Evolutionary conservation across 2,888 invertebrate genomes (phyloP), one percentile per base, ranked within the genome.

Genomic region (Drosophila paracracens): DNA sequence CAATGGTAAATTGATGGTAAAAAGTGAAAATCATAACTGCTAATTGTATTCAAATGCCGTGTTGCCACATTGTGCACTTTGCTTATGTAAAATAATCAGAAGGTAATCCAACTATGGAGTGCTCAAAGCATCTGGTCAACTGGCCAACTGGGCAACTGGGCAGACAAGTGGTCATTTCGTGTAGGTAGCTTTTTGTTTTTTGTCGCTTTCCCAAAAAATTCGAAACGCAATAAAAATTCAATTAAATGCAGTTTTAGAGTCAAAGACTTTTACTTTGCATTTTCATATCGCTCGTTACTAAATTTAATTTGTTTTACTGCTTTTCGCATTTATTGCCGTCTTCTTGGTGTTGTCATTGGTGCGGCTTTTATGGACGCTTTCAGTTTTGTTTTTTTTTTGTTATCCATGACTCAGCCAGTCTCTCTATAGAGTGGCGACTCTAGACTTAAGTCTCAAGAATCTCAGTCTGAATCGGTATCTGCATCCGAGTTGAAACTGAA

Each of bases 21-120:
- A 82, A 84, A 84, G 90, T 84, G 88, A 85, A 84, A 84, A 85
- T 88, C 86, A 84, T 84, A 84, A 85, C 80, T 82, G 86, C 88
- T 89, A 84, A 89, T 84, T 89, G 88, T 82, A 88, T 88, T 89
- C 82, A 79, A 88, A 88, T 85, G 79, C 76, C 70, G 18, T 1
- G 73, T 80, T 80, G 76, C 80, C 76, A 65, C 76, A 80, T 43
- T 56, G 59, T 74, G 71, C 81, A 75, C 79, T 65, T 59, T 67
- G 82, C 85, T 81, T 82, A 62, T 72, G 63, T 85, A 68, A 79
- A 62, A 53, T 21, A 54, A 46, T 57, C 50, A 61, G 43, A 56
- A 52, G 66, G 51, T 70, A 54, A 66, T 36, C 31, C 56, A 50
- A 35, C 70, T 61, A 48, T 27, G 27, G 35, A 58, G 48, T 33